These are phyloP conservation scores for Cyanocitta stelleri DNA, from an alignment of 2,113 vertebrate species.

Conservation along the genomic window DNA sequence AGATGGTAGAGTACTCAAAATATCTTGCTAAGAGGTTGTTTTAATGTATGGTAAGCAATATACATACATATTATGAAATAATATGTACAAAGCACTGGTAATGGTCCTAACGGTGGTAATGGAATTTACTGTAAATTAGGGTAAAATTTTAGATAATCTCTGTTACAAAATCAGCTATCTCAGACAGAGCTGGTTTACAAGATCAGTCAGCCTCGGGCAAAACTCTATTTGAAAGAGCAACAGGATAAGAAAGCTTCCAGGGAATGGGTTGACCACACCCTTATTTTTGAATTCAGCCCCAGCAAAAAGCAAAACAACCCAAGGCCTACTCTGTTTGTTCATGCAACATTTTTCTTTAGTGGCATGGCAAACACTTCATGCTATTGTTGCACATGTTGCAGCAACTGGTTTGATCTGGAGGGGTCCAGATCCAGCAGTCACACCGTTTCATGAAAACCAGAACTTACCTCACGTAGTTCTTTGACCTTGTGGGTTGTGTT, in stretches of 20 bases:
- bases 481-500: neutral
- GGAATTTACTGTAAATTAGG: slow-evolving; percentile 25
- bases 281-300: neutral
- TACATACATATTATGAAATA: neutral
- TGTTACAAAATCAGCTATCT: slow-evolving; percentile 14
- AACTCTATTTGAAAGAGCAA: slow-evolving; percentile 4
- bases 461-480: neutral
- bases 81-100: neutral
- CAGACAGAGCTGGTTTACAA: slow-evolving; percentile 15
- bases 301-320: neutral
- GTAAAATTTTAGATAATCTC: slow-evolving; percentile 28
- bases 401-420: neutral
- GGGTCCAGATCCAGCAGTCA: neutral
- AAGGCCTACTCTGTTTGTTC: neutral
- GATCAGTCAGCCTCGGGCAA: slow-evolving; percentile 6
- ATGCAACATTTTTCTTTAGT: neutral
- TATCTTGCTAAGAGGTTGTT: neutral
- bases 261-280: neutral
- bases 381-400: neutral
- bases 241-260: neutral
- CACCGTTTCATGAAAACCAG: accelerated
- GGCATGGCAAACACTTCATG: neutral
- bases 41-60: neutral
- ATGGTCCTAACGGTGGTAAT: slow-evolving; percentile 3
- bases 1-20: neutral